These are phyloP conservation scores for Ophion slaviceki DNA, from an alignment of 2,888 invertebrate genomes.

Conservation along the genomic window DNA sequence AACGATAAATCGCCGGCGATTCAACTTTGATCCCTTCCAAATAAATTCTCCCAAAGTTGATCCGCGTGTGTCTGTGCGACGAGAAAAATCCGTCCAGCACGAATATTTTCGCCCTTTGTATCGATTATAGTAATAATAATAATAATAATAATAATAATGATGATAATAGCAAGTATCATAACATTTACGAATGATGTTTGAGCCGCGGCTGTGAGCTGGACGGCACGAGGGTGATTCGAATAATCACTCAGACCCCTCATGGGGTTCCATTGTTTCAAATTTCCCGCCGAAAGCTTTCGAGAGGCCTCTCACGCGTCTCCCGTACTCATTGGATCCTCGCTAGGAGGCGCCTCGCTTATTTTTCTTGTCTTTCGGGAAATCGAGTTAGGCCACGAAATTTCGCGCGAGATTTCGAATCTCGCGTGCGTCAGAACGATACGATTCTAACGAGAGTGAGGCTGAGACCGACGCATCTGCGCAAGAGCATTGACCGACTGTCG, in stretches of 20 bases:
- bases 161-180: constrained; percentile 11
- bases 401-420: constrained; percentile 33
- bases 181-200: constrained; percentile 21
- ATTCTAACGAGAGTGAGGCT: constrained; percentile 72
- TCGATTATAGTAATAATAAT: background rate
- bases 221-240: constrained; percentile 31
- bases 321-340: background rate
- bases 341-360: background rate
- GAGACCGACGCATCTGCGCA: constrained; percentile 73
- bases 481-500: constrained; percentile 70
- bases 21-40: too few relatives aligned
- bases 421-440: constrained; percentile 71
- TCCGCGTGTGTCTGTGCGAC: background rate
- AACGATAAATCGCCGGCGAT: too few relatives aligned
- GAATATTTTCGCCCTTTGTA: constrained; percentile 1
- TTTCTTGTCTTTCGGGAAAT: background rate
- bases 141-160: constrained; percentile 9
- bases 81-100: too few relatives aligned
- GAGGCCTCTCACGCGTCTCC: constrained; percentile 4
- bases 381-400: background rate
- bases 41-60: too few relatives aligned
- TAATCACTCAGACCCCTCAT: constrained; percentile 45
- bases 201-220: constrained; percentile 42
- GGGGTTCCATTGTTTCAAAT: constrained; percentile 18
- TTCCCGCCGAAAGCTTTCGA: constrained; percentile 9